phyloP scores from a whole-genome alignment of 2,888 invertebrate species.

The Cartodere bifasciata region DNA sequence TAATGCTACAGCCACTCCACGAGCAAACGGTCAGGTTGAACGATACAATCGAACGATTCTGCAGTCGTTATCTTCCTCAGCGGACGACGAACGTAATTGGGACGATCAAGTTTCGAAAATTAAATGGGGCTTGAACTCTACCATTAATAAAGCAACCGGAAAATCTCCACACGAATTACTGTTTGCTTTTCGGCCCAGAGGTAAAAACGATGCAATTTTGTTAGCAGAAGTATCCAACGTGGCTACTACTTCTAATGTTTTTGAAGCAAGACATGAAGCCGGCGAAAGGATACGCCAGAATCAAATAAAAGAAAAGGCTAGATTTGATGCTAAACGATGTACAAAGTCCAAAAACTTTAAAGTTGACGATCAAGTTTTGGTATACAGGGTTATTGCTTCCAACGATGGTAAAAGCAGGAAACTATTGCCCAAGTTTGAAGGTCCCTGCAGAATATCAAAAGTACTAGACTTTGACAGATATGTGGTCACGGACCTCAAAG shows the following conservation, averaged over 20 bases:
- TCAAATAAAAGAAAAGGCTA: too few species aligned
- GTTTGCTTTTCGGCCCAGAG: too few species aligned
- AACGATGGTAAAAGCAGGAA: slow-evolving; percentile 18
- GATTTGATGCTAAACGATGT: too few species aligned
- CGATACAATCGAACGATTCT: slow-evolving; percentile 17
- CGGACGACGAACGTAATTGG: slow-evolving; percentile 16
- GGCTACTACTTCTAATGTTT: too few species aligned
- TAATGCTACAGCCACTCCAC: slow-evolving; percentile 19
- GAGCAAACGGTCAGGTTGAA: slow-evolving; percentile 23
- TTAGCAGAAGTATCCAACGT: too few species aligned
- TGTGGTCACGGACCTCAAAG: slow-evolving; percentile 12
- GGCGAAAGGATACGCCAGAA: too few species aligned
- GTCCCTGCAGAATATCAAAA: slow-evolving; percentile 15
- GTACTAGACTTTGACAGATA: slow-evolving; percentile 16
- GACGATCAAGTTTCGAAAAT: slow-evolving; percentile 15
- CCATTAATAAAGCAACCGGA: slow-evolving; percentile 15
- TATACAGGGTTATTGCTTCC: too few species aligned
- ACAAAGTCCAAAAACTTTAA: too few species aligned
- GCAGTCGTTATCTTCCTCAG: slow-evolving; percentile 13
- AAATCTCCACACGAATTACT: slow-evolving; percentile 18
- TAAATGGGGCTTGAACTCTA: slow-evolving; percentile 17
- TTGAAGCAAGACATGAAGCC: too few species aligned
- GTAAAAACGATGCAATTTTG: too few species aligned
- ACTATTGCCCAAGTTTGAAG: slow-evolving; percentile 14
- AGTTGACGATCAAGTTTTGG: too few species aligned